Evolutionary conservation across 2,113 vertebrate species (phyloP), one percentile per base, ranked within the genome.

Genomic region (Grammomys dolichurus): DNA sequence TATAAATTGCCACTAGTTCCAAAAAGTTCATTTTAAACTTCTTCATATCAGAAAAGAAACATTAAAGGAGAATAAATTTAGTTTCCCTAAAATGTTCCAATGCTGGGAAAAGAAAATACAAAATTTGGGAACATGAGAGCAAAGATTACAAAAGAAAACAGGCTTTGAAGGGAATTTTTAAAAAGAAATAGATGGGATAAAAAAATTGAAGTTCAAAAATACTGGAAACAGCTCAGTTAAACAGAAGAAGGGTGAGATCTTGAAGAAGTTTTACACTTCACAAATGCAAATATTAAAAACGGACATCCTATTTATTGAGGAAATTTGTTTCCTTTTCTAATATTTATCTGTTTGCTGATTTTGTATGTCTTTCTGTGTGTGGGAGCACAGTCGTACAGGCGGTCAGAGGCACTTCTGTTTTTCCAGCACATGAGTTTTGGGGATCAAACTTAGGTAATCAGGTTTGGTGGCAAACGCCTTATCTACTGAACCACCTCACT

Each of bases 1-100:
- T 75, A 93, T 73, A 95, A 75, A 86, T 10, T 86, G 58, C 16
- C 11, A 56, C 81, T 88, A 78, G 87, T 85, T 93, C 85, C n/a
- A 93, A 96, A 58, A 94, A 89, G 56, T 69, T 91, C 40, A 90
- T 3, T 36, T 92, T 82, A 77, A 60, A 88, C 28, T 85, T 94
- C 56, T 95, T 91, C 40, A 43, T 65, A 87, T 9, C 67, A 28
- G 19, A 95, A 94, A 90, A 69, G 48, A 82, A 93, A 84, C 69
- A 93, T 70, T 91, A 95, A 86, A 86, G 8, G 75, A 56, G 94
- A 87, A 17, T 85, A 67, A 85, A 85, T 75, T 94, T 73, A 51
- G 40, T 94, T 88, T 56, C 48, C 75, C 77, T 87, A 26, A 93
- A 87, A 60, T 88, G 65, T 80, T 86, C 20, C 26, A 94, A 20